Evolutionary conservation across 2,113 vertebrate genomes (phyloP), one percentile per base, ranked within the genome.

Genomic region (Tylochromis polylepis): DNA sequence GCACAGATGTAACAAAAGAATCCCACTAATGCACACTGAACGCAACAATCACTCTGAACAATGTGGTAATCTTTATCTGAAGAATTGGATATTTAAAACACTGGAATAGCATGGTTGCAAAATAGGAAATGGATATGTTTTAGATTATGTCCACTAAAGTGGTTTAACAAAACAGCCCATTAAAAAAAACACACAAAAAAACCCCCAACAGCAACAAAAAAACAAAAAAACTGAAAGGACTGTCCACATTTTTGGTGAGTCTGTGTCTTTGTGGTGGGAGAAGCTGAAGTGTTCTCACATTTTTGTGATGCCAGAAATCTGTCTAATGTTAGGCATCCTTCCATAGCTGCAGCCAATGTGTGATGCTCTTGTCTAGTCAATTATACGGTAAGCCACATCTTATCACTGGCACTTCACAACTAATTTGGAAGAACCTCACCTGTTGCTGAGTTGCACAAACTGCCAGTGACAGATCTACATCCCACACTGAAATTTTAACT

Each of bases 351-450:
- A 81, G 83, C 49, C 79, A 82, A 82, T 85, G 57, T 92, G 80
- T 53, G 80, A 87, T 81, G 38, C 41, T 67, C 27, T 84, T 79
- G 55, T 70, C 57, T 41, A 8, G 27, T 85, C 79, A 38, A 3
- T 83, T 81, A 60, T 81, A 87, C 62, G 43, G 27, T 70, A 41
- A 82, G 80, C 70, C 41, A 55, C 29, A 29, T 75, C 29, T 38
- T 15, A 29, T 67, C 9, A 4, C 41, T 88, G 82, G 82, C 77
- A 92, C 31, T 51, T 89, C 49, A 43, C 38, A 62, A 41, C 59
- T 60, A 31, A 79, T 78, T 83, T 77, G 49, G 24, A 87, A 87
- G 29, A 78, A 85, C 36, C 43, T 86, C 80, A 88, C 85, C 84
- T 90, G 85, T 75, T 82, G 53, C 57, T 72, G 53, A 84, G 75